These are phyloP conservation scores for Lepisosteus osseus DNA, from an alignment of 2,113 vertebrate species.

Conservation along the genomic window DNA sequence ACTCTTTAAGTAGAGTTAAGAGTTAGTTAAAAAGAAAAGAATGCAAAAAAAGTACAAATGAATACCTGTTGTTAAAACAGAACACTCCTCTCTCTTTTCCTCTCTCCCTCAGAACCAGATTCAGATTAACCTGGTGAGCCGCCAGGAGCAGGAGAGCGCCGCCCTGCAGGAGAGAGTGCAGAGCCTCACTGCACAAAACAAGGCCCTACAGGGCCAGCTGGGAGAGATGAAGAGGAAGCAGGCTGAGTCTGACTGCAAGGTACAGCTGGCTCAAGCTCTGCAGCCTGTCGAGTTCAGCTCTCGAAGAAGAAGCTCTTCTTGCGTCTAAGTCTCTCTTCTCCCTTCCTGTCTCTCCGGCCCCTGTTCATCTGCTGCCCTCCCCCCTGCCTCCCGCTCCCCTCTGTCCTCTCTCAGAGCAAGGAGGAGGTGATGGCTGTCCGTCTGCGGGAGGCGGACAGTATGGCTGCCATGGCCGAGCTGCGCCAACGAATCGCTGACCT, in stretches of 20 bases:
- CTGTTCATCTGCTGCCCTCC: background rate
- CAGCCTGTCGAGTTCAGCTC: too few relatives aligned
- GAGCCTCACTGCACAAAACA: conserved; percentile 78
- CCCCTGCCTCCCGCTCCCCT: background rate
- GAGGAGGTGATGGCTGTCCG: conserved; percentile 91
- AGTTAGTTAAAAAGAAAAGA: background rate
- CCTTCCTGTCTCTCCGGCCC: background rate
- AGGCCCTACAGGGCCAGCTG: conserved; percentile 81
- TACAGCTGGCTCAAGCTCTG: conserved; percentile 18
- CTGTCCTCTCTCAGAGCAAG: conserved; percentile 70
- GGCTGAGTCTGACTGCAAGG: conserved; percentile 77
- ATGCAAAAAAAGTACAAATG: too few relatives aligned
- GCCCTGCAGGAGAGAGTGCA: conserved; percentile 81
- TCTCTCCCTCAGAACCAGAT: conserved; percentile 74
- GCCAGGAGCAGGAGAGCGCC: conserved; percentile 77
- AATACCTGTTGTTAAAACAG: background rate
- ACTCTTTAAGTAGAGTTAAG: background rate
- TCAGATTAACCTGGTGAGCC: conserved; percentile 74
- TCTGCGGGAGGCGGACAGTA: conserved; percentile 87
- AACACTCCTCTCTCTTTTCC: background rate
- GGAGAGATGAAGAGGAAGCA: conserved; percentile 88
- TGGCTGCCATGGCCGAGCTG: conserved; percentile 88
- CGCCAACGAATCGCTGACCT: conserved; percentile 85
- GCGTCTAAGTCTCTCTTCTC: too few relatives aligned
- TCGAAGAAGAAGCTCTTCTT: too few relatives aligned